Conservation (phyloP, 2,113 vertebrate genomes). For the Laticauda laticaudata region DNA sequence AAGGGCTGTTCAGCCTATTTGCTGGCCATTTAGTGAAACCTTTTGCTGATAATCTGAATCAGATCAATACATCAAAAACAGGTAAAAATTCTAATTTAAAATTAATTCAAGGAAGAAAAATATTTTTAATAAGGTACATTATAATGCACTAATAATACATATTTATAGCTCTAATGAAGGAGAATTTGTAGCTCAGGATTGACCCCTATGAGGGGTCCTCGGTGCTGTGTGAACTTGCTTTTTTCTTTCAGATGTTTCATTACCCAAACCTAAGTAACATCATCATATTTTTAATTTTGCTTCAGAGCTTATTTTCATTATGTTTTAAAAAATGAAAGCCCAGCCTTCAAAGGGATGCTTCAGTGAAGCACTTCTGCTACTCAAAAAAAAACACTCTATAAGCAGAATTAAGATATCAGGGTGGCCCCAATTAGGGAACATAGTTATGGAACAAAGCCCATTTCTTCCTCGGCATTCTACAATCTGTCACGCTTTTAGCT, state of each 20-base stretch:
- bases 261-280: too few relatives aligned
- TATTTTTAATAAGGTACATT: background rate
- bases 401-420: background rate
- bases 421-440: background rate
- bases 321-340: background rate
- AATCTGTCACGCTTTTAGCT: background rate
- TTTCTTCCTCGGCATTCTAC: background rate
- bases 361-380: background rate
- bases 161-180: background rate
- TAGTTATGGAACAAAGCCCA: background rate
- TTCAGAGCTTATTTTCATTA: background rate
- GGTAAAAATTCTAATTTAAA: slow-evolving; percentile 65
- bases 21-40: slow-evolving; percentile 91
- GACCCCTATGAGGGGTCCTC: too few relatives aligned
- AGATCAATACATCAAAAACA: slow-evolving; percentile 75
- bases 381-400: background rate
- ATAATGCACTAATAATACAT: background rate
- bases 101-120: background rate
- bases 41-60: slow-evolving; percentile 80
- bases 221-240: too few relatives aligned
- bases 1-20: slow-evolving; percentile 91
- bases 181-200: too few relatives aligned
- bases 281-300: background rate
- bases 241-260: too few relatives aligned
- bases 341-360: background rate